Base-by-base conservation (phyloP, 2,888 invertebrate genomes). In the Yponomeuta plumbellus region DNA sequence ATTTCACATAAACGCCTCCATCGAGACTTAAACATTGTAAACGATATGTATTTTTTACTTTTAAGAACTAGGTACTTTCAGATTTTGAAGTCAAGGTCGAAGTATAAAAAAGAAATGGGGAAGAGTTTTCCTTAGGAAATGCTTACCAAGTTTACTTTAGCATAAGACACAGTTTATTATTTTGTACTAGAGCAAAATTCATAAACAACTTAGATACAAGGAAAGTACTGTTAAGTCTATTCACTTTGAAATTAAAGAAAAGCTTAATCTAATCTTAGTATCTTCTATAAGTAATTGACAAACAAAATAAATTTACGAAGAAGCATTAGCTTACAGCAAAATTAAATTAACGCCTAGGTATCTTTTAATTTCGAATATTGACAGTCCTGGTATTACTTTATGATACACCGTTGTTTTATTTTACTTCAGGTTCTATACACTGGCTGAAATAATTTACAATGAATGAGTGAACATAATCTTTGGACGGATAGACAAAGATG, bases 401-500 rank as follows among this genome's bases (percentile, higher is more conserved):
- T 87, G 86, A 83, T 86, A 78, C 75, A 77, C 74, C 79, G 77
- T 80, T 34, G 34, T 34, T 34, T 34, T 34, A 3, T 34, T 77
- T 76, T 72, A 70, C 69, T 73, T 75, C 75, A 71, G 74, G 77
- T 78, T 52, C 81, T 81, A 83, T 86, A 86, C 79, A 87, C 76
- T 76, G 76, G 44, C 63, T 40, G 44, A 76, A 76, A 72, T 71
- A 79, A 80, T 84, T 83, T 83, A 85, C 79, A 84, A 71, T 75
- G 71, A 74, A 68, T 66, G 76, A 77, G 75, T 52, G 78, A 80
- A 75, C 74, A 72, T 79, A 78, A 77, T 73, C 69, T 72, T 80
- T 89, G 90, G 90, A 91, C 90, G 90, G 90, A 91, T 85, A 88
- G 88, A 88, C 81, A 83, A 76, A 75, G 74, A 75, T 73, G 71